These are phyloP conservation scores for Drosophila cardini DNA, from an alignment of 1,140 invertebrate genomes.

Conservation along the genomic window DNA sequence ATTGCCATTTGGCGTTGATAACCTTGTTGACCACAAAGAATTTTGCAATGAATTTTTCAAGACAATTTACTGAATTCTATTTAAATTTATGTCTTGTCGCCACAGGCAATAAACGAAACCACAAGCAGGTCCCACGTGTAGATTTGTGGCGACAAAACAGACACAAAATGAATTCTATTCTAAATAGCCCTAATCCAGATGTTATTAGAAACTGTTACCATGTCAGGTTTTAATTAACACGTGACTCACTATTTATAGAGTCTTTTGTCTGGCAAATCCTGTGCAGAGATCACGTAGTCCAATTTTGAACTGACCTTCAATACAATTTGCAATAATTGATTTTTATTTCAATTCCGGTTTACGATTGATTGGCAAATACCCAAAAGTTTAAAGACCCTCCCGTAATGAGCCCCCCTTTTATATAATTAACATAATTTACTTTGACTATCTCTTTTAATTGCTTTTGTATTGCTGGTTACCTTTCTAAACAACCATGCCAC, in stretches of 20 bases:
- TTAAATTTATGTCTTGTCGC: constrained; percentile 56
- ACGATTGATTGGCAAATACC: constrained; percentile 58
- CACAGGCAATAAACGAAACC: constrained; percentile 60
- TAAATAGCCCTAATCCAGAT: constrained; percentile 14
- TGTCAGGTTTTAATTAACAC: constrained; percentile 38
- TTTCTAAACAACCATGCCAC: constrained; percentile 55
- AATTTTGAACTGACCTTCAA: constrained; percentile 52
- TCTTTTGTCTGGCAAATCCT: constrained; percentile 41
- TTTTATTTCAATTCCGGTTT: constrained; percentile 71
- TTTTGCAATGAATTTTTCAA: constrained; percentile 46
- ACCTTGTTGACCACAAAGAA: constrained; percentile 79
- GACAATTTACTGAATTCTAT: constrained; percentile 54
- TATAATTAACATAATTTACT: constrained; percentile 74
- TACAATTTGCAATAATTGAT: constrained; percentile 58
- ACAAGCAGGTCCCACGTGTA: constrained; percentile 36
- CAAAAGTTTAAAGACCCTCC: constrained; percentile 54
- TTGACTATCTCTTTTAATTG: constrained; percentile 77
- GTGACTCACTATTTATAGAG: constrained; percentile 45
- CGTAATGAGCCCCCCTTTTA: constrained; percentile 24
- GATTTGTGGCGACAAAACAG: constrained; percentile 26
- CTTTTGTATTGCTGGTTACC: constrained; percentile 50
- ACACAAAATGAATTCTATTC: constrained; percentile 7
- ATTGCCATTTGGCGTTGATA: constrained; percentile 61
- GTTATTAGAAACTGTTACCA: constrained; percentile 9
- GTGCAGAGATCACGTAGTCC: constrained; percentile 53